These are phyloP conservation scores for Gymnobelideus leadbeateri DNA, from an alignment of 2,113 vertebrate species.

Conservation along the genomic window DNA sequence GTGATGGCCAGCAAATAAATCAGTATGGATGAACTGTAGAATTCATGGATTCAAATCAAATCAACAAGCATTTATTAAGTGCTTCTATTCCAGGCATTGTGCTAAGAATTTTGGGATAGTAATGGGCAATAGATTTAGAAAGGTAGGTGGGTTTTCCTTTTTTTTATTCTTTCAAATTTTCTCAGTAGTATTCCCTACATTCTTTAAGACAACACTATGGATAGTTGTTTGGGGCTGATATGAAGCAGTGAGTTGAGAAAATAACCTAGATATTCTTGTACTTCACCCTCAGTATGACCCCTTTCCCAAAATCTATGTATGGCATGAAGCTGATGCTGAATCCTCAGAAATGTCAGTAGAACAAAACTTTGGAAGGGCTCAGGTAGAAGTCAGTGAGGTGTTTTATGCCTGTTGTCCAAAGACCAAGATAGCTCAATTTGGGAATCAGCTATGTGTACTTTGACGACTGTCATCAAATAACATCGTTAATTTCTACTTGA, in stretches of 20 bases:
- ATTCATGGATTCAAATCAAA: not conserved
- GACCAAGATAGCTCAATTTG: not conserved
- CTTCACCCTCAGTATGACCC: not conserved
- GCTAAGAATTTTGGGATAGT: not conserved
- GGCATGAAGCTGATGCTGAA: not conserved
- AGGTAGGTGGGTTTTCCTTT: not conserved
- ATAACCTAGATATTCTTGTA: not conserved
- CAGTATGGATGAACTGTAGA: not conserved
- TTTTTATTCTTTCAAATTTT: not conserved
- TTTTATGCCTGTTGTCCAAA: not conserved
- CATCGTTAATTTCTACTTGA: not conserved
- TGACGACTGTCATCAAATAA: not conserved
- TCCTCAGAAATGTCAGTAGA: not conserved
- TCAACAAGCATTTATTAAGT: not conserved
- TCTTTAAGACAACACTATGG: not conserved
- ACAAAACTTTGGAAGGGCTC: not conserved
- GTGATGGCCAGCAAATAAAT: not conserved
- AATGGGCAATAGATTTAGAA: not conserved
- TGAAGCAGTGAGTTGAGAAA: not conserved
- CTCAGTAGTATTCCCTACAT: not conserved
- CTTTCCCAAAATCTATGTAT: not conserved
- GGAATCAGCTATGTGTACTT: not conserved
- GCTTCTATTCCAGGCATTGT: not conserved
- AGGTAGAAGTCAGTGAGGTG: not conserved
- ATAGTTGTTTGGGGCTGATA: not conserved